Base-by-base conservation (phyloP, 2,888 invertebrate genomes). In the Capitulum mitella region DNA sequence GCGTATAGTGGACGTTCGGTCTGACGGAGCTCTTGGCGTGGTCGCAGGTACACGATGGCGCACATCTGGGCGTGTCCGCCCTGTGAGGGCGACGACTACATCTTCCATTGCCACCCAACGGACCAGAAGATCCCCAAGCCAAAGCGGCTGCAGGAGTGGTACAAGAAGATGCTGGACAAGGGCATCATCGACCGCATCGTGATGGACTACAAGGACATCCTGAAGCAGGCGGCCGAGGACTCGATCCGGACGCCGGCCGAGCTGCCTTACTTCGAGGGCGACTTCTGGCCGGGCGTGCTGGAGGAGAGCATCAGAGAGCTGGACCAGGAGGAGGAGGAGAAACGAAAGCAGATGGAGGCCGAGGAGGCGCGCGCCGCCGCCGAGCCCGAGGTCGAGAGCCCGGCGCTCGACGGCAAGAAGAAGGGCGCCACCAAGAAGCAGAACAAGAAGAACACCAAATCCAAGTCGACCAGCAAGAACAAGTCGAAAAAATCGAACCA, bases 21-120 rank as follows among this genome's bases (percentile, higher is more conserved):
- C 61, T 51, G 43, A 46, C 77, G 40, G 48, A 32, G 34, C 74
- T 12, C n/a, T n/a, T n/a, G n/a, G n/a, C n/a, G n/a, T n/a, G n/a
- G n/a, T n/a, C 80, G n/a, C 82, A 89, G 89, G 48, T 98, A 97
- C 86, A 96, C 97, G 26, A 98, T 98, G 97, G 99, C 98, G 81
- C 99, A 99, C 86, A 99, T 99, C 84, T 99, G 99, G 99, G 99
- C 99, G n/a, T 99, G 99, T 88, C 99, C 99, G 80, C 99, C 99
- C 1, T 97, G 97, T 64, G 99, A 99, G 89, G 99, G 99, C 78
- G 99, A 99, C 86, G 99, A 99, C 87, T 99, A 99, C 87, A 99
- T 99, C 84, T 99, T 99, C 89, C 99, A 99, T 88, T 99, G 98
- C 88, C 99, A 99, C 90, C 99, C 99, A 80, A 91, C 92, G 80